Percentiles rank a stretch among this genome's conserved stretches.
These are phyloP conservation scores for Crotalus horridus DNA, from an alignment of 2,113 vertebrate genomes.

Conservation along the genomic window DNA sequence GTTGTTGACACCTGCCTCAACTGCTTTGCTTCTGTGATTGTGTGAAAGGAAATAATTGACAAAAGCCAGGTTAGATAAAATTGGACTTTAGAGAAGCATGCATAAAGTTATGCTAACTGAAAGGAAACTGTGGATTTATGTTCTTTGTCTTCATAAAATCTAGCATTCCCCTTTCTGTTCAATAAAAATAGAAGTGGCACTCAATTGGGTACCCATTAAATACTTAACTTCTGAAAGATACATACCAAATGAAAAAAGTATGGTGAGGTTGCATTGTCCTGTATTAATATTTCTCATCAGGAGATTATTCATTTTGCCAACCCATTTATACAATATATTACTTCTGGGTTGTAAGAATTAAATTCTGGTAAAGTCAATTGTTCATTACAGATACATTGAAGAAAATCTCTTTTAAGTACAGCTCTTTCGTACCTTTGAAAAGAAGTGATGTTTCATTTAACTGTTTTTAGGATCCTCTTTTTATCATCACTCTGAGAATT, in stretches of 20 bases:
- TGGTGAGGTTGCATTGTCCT: not conserved
- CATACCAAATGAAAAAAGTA: not conserved
- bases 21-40: conserved; percentile 29
- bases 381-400: not conserved
- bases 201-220: not conserved
- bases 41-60: conserved; percentile 33
- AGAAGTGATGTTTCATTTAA: not conserved
- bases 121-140: not conserved
- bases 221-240: not conserved
- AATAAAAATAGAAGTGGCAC: not conserved
- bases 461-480: not conserved
- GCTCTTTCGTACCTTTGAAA: not conserved
- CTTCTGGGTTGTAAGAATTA: not conserved
- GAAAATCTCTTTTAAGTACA: not conserved
- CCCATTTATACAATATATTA: not conserved
- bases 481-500: conserved; percentile 14
- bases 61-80: conserved; percentile 38
- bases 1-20: conserved; percentile 38
- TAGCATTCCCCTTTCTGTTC: not conserved
- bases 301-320: not conserved
- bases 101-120: conserved; percentile 3
- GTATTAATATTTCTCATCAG: not conserved
- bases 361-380: not conserved
- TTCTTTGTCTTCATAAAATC: not conserved
- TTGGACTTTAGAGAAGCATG: conserved; percentile 10